Conservation (phyloP, 92 coral and sea anemone species). For the Galaxea fascicularis region DNA sequence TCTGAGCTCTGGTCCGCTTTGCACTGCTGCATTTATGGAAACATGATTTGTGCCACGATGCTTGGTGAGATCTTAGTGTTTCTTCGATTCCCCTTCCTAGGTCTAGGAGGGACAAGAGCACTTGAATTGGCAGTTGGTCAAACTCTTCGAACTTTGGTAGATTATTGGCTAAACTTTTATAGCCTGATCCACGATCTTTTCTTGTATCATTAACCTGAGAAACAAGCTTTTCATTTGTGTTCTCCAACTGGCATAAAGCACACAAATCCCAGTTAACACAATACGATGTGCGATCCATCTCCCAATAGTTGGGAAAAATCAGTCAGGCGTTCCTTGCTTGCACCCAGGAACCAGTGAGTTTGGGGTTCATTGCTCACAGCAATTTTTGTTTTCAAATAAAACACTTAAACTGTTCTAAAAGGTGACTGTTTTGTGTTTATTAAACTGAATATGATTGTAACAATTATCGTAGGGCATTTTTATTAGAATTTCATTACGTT, state of each 20-base stretch:
- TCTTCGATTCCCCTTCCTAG: conserved; percentile 36
- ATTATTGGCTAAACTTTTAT: conserved; percentile 34
- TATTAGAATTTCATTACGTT: not conserved
- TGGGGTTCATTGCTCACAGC: not conserved
- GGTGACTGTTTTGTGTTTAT: not conserved
- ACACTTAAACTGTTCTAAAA: not conserved
- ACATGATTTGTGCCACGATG: conserved; percentile 47
- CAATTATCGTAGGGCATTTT: not conserved
- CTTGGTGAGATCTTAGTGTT: not conserved
- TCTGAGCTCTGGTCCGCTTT: conserved; percentile 14
- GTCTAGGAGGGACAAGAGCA: conserved; percentile 44
- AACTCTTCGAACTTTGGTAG: conserved; percentile 50
- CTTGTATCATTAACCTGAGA: conserved; percentile 37
- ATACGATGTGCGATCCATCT: not conserved
- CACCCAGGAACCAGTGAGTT: no score
- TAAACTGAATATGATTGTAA: not conserved
- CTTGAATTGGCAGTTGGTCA: conserved; percentile 49
- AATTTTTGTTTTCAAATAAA: not conserved
- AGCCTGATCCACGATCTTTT: conserved; percentile 45
- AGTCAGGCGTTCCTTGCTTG: conserved; percentile 40
- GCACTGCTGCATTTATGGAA: conserved; percentile 27
- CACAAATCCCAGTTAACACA: conserved; percentile 43
- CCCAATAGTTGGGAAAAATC: conserved; percentile 15
- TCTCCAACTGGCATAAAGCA: conserved; percentile 55
- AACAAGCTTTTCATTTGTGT: conserved; percentile 31